These are phyloP conservation scores for Lasioglossum marginatum DNA, from an alignment of 2,888 invertebrate genomes.

Conservation along the genomic window DNA sequence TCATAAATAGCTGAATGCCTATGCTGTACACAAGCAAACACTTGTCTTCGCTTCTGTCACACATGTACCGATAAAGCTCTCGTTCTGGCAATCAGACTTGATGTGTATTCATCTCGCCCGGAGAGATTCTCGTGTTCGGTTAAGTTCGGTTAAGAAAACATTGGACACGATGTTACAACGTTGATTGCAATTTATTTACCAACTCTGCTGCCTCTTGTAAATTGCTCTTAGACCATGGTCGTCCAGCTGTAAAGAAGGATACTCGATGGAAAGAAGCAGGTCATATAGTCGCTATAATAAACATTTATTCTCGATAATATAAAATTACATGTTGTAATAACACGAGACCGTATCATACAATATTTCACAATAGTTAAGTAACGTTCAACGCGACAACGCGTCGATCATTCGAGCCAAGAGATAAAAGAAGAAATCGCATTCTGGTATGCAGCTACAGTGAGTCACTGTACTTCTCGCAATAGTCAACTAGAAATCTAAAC, in stretches of 20 bases:
- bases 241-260: conserved; percentile 15
- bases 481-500: conserved; percentile 51
- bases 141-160: too few species aligned
- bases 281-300: conserved; percentile 52
- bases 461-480: conserved; percentile 29
- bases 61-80: too few species aligned
- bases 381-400: conserved; percentile 42
- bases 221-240: conserved; percentile 3
- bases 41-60: too few species aligned
- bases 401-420: conserved; percentile 13
- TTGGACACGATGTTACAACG: too few species aligned
- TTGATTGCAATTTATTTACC: too few species aligned
- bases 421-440: conserved; percentile 41
- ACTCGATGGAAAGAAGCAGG: not conserved
- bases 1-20: too few species aligned
- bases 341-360: conserved; percentile 82
- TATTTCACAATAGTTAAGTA: conserved; percentile 79
- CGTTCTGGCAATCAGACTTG: too few species aligned
- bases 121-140: too few species aligned
- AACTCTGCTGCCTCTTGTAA: too few species aligned
- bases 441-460: conserved; percentile 42
- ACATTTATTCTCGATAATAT: conserved; percentile 82
- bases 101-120: too few species aligned
- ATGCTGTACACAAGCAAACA: too few species aligned
- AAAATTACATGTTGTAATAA: conserved; percentile 82